Evolutionary conservation across 2,888 invertebrate genomes (phyloP), one percentile per base, ranked within the genome.

Genomic region (Pterostichus madidus): DNA sequence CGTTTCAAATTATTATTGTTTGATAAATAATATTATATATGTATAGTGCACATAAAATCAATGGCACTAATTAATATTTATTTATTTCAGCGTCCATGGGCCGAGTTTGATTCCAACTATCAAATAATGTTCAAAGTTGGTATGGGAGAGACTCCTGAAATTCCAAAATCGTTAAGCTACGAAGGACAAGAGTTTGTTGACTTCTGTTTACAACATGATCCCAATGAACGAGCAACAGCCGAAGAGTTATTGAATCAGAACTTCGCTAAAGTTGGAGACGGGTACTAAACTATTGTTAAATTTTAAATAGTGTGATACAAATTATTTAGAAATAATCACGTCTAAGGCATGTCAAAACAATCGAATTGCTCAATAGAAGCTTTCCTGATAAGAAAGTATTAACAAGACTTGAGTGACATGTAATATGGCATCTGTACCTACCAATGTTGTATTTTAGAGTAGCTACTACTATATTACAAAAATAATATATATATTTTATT

Each of bases 41-140:
- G n/a, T n/a, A n/a, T 24, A 24, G 24, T 24, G 24, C 24, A 24
- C 24, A 24, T 24, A 24, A 24, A 2, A 24, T 1, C 3, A 24
- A 1, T 24, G 1, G 24, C 24, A 24, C 24, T 24, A 24, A 24
- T 24, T 2, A 24, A 3, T 24, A 24, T 24, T 2, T 24, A 39
- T 39, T 39, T 4, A 84, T 89, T 90, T 6, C 91, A 96, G 95
- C 93, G 97, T 59, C 98, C 98, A 0, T 98, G 98, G 97, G 94
- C 94, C 75, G 97, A 98, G 87, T 95, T 94, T 88, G 97, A 97
- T 91, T 97, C 96, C 86, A 96, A 97, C 91, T 97, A 96, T 90
- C 97, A 98, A 92, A 98, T 98, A 86, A 97, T 98, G 96, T 98
- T 96, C 90, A 94, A 96, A 92, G 98, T 98, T 87, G 98, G 98